Base-by-base conservation (phyloP, 1,140 invertebrate species). In the Pollicipes pollicipes region DNA sequence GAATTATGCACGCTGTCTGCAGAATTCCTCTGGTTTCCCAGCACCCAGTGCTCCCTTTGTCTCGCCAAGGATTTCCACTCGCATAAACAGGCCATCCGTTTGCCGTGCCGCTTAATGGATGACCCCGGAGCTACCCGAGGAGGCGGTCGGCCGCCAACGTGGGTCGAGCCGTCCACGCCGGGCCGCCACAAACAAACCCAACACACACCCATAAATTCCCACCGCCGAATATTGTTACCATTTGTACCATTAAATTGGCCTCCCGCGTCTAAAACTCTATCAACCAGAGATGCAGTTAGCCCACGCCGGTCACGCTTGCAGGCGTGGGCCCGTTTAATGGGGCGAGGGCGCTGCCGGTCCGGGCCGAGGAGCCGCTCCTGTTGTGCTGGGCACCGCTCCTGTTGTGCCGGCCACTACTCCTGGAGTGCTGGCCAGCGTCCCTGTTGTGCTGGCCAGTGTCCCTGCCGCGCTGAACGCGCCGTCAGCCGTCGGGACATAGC, bases 181-280 rank as follows among this genome's bases (percentile, higher is more conserved):
- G 45, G 45, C 45, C 6, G 45, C 45, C 45, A 58, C 45, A 58
- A 58, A 58, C 45, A 58, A 10, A 58, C 10, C 45, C 45, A 21
- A 24, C 45, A 21, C 45, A 58, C 17, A 58, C 45, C 24, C 45
- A 21, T 58, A 58, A 58, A 58, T 58, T 3, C 45, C 6, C 2
- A 24, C 45, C 6, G 17, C 8, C 6, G 45, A 58, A 58, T 58
- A 58, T 58, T 58, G 45, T 58, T 58, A 58, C 45, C 45, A 58
- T 58, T 58, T 58, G 45, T 58, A 58, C 45, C 45, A 58, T 58
- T 58, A 58, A 58, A 58, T 58, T 58, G 45, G 45, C 45, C 45
- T 58, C 45, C 45, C 45, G 45, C 45, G 13, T 58, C 45, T 58
- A 58, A 58, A 58, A 58, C 13, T 10, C 45, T 21, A 58, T 58